These are phyloP conservation scores for Eudasyphora cyanicolor DNA, from an alignment of 2,888 invertebrate species.

Conservation along the genomic window DNA sequence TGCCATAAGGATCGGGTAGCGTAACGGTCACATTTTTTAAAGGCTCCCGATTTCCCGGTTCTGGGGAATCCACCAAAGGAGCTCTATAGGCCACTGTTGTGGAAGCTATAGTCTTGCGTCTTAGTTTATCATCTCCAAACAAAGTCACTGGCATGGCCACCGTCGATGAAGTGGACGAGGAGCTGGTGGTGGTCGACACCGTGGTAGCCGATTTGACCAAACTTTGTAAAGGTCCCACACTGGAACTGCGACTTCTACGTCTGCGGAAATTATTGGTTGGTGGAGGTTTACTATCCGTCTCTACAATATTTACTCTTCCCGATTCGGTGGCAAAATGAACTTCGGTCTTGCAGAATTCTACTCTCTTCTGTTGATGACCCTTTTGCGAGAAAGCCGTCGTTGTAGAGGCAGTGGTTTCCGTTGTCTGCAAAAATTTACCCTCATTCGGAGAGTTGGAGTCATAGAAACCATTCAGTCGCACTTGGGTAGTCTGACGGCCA, in stretches of 20 bases:
- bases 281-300: constrained; percentile 92
- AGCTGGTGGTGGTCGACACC: constrained; percentile 61
- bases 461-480: constrained; percentile 75
- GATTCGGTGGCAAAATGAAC: constrained; percentile 93
- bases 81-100: constrained; percentile 74
- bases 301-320: constrained; percentile 92
- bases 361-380: constrained; percentile 83
- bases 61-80: constrained; percentile 70
- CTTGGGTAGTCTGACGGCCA: constrained; percentile 76
- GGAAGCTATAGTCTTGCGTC: constrained; percentile 69
- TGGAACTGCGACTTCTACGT: constrained; percentile 83
- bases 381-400: constrained; percentile 48
- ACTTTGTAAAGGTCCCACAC: constrained; percentile 78
- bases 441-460: constrained; percentile 31
- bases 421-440: constrained; percentile 33
- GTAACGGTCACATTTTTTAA: constrained; percentile 72
- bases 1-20: constrained; percentile 66
- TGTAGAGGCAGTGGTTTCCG: constrained; percentile 16
- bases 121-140: constrained; percentile 82
- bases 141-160: constrained; percentile 83
- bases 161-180: constrained; percentile 31
- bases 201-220: constrained; percentile 75
- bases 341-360: constrained; percentile 93
- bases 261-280: constrained; percentile 90
- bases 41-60: background rate